Conservation (phyloP, 2,113 vertebrate genomes). For the Psephotus haematonotus region DNA sequence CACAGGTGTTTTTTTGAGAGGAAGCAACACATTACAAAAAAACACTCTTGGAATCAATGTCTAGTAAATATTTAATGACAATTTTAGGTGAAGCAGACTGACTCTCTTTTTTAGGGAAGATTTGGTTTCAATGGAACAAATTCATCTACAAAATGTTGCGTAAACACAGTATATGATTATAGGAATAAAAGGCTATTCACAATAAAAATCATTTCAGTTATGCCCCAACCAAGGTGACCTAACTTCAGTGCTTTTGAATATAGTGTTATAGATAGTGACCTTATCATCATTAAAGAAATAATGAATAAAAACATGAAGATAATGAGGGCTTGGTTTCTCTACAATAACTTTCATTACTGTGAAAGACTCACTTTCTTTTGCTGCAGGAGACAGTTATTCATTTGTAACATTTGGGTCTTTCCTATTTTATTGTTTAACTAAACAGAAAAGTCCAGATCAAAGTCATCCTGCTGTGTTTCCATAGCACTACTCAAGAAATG, state of each 20-base stretch:
- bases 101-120: background rate
- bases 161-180: background rate
- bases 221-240: background rate
- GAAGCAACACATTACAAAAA: background rate
- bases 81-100: background rate
- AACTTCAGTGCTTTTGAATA: background rate
- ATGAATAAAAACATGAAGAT: background rate
- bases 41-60: background rate
- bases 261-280: background rate
- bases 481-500: background rate
- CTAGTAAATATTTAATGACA: background rate
- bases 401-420: background rate
- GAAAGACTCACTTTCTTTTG: background rate
- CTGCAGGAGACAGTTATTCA: background rate
- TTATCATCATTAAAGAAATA: conserved; percentile 10
- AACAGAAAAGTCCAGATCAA: conserved; percentile 12
- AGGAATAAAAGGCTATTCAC: background rate
- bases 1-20: background rate
- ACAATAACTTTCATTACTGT: background rate
- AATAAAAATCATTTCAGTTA: background rate
- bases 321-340: background rate
- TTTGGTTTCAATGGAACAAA: background rate
- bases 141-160: background rate
- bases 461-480: background rate
- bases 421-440: conserved; percentile 22